Conservation (phyloP, 64 coral and sea anemone genomes). For the Dendronephthya gigantea region DNA sequence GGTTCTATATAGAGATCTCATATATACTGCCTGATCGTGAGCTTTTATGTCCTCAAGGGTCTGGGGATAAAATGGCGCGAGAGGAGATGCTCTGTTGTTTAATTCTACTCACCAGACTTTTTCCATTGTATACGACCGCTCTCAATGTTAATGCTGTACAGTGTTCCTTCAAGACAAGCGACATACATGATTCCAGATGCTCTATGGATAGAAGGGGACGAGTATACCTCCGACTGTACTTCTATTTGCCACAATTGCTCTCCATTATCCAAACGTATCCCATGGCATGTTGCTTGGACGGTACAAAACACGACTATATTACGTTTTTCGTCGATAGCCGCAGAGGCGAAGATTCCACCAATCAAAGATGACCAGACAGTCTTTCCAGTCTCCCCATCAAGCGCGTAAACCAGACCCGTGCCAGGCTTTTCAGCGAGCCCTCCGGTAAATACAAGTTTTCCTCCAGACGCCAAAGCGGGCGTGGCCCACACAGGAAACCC, state of each 20-base stretch:
- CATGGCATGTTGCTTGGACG: constrained; percentile 51
- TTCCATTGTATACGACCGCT: constrained; percentile 52
- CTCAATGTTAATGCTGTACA: constrained; percentile 42
- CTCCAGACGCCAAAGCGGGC: constrained; percentile 61
- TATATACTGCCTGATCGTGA: too few species aligned
- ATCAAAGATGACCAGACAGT: constrained; percentile 44
- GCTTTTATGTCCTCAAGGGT: too few species aligned
- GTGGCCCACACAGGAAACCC: constrained; percentile 73
- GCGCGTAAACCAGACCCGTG: constrained; percentile 49
- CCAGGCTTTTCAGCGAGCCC: constrained; percentile 51
- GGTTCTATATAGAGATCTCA: too few species aligned
- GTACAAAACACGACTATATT: background rate
- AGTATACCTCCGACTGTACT: constrained; percentile 59
- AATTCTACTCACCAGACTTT: constrained; percentile 41
- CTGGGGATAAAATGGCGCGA: too few species aligned
- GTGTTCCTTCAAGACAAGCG: constrained; percentile 50
- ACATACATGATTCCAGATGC: constrained; percentile 35
- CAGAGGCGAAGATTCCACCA: constrained; percentile 63
- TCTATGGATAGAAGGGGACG: constrained; percentile 64
- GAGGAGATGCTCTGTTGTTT: too few species aligned
- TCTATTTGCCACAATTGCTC: constrained; percentile 61
- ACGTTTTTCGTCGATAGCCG: constrained; percentile 37
- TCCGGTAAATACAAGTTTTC: constrained; percentile 58
- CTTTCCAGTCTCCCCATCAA: constrained; percentile 60
- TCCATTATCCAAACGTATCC: constrained; percentile 41